A percentile compares a stretch with the other conserved stretches of the same genome.
phyloP scores from a whole-genome alignment of 2,888 invertebrate species.

The Phyllotreta cruciferae region DNA sequence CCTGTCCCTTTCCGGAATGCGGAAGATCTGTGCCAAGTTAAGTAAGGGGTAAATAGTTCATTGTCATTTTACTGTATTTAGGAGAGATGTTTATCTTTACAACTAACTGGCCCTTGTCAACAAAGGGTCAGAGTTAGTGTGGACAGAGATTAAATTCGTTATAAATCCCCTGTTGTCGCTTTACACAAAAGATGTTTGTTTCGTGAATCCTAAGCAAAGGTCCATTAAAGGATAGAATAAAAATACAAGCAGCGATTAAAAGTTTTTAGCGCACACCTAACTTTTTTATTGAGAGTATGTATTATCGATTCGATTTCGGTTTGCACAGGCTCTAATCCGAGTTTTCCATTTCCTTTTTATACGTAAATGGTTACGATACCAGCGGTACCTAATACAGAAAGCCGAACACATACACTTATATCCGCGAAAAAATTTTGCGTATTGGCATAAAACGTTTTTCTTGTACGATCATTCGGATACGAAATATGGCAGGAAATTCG shows the following conservation, averaged over 20 bases:
- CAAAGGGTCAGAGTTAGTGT: conserved; percentile 26
- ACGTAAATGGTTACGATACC: no score
- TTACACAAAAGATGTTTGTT: conserved; percentile 26
- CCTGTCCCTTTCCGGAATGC: no score
- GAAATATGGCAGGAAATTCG: no score
- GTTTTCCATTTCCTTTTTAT: no score
- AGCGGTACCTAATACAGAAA: no score
- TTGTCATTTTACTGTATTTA: conserved; percentile 24
- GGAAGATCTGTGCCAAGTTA: conserved; percentile 14
- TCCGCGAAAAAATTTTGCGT: not conserved
- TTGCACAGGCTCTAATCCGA: no score
- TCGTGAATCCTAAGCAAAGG: conserved; percentile 24
- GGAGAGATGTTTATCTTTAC: conserved; percentile 24
- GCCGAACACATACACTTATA: no score
- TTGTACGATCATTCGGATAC: not conserved
- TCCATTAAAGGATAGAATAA: not conserved
- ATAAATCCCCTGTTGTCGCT: conserved; percentile 25
- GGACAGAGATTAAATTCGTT: conserved; percentile 24
- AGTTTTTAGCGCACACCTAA: no score
- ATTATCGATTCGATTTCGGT: no score
- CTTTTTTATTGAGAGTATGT: no score
- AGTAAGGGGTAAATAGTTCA: conserved; percentile 15
- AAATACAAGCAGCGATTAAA: not conserved
- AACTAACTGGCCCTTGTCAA: conserved; percentile 22
- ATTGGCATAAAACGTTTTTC: conserved; percentile 6